Conservation (phyloP, 2,888 invertebrate genomes). For the Drosophila longiperda region DNA sequence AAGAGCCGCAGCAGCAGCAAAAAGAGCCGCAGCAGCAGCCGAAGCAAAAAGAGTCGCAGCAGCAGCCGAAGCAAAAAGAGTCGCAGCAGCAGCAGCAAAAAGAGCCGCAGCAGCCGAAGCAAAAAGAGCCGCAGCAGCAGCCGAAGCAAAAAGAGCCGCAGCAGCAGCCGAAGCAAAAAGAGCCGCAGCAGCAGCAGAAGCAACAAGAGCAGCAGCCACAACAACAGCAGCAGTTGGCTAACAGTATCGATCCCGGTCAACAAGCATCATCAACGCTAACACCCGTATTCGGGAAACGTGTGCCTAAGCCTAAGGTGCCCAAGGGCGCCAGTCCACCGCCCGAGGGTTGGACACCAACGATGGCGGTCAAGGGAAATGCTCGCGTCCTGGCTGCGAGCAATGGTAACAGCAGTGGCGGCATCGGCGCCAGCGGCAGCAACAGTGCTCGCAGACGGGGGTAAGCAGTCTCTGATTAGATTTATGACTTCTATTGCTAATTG, state of each 20-base stretch:
- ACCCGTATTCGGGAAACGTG: conserved; percentile 85
- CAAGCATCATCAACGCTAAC: background rate
- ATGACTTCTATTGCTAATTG: background rate
- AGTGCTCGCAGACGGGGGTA: conserved; percentile 51
- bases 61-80: background rate
- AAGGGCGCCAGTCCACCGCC: conserved; percentile 87
- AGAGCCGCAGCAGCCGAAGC: background rate
- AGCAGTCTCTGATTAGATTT: background rate
- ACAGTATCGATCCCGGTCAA: conserved; percentile 3
- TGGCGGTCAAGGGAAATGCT: conserved; percentile 82
- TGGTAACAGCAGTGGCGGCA: conserved; percentile 36
- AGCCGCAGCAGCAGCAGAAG: conserved; percentile 22
- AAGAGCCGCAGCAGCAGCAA: background rate
- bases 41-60: background rate
- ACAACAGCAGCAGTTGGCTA: background rate
- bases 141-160: background rate
- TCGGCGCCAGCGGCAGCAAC: conserved; percentile 18
- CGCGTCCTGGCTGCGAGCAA: conserved; percentile 65
- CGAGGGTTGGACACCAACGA: conserved; percentile 83
- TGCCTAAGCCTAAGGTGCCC: conserved; percentile 87
- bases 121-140: no score
- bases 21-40: background rate
- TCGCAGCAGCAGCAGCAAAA: background rate
- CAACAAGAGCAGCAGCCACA: background rate
- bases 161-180: background rate